Evolutionary conservation across 2,797 vertebrate genomes (phyloP), one percentile per base, ranked within the genome.

Genomic region (Apogon hyalosoma): DNA sequence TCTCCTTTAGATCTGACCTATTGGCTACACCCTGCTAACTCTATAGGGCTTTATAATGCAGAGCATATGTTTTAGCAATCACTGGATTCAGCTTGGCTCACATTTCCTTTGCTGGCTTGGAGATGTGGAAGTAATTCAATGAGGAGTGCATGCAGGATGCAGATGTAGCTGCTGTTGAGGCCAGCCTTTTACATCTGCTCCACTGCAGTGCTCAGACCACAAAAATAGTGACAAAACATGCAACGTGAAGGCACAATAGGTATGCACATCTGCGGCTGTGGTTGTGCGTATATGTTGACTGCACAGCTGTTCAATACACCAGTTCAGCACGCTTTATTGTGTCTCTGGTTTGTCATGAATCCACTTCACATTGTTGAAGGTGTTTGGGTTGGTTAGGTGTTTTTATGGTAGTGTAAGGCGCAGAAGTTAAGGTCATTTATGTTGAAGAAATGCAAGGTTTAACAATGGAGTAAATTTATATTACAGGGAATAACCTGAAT

Each of bases 1-100:
- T 91, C 87, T 86, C 69, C 76, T 80, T 86, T 74, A 73, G 79
- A 80, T 90, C 80, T 84, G 86, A 88, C 81, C 83, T 82, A 69
- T 82, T 71, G 79, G 80, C 77, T 68, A 54, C 64, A 63, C 67
- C 48, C 69, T 70, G 69, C 74, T 64, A 57, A 75, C 76, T 79
- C 70, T 85, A 72, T 84, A 45, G 63, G 52, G 73, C 60, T 82
- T 86, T 73, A 56, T 73, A 83, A 80, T 63, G 19, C 77, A 70
- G 63, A 80, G 64, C 82, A 86, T 85, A 85, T 84, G 86, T 84
- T 86, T 85, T 46, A 70, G 66, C 54, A 79, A 69, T 65, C 0
- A 19, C 67, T 73, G 70, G 69, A 72, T 76, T 79, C 52, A 65
- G 46, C 15, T 18, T 15, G 63, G 67, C 65, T 63, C 60, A 33